Evolutionary conservation across 2,888 invertebrate genomes (phyloP).

Genomic region (Scrobipalpa costella): DNA sequence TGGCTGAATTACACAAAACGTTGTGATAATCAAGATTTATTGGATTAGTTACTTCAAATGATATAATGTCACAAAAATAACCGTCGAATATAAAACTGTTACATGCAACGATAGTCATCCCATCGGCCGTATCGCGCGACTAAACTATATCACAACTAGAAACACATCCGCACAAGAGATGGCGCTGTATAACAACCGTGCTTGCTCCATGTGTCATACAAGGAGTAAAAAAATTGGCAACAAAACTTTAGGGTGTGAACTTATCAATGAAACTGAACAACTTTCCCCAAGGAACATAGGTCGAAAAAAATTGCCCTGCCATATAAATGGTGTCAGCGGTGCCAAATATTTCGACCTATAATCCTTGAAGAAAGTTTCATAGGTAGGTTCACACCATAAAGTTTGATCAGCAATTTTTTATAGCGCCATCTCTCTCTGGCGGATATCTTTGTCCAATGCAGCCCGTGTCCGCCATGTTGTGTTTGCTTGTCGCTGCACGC

Average conservation of each 20-base stretch:
- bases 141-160: background rate
- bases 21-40: background rate
- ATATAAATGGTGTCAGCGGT: too few species aligned
- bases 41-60: constrained; percentile 1
- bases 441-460: background rate
- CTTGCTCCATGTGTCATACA: background rate
- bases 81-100: constrained; percentile 4
- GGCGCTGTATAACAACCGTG: background rate
- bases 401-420: too few species aligned
- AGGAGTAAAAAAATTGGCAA: too few species aligned
- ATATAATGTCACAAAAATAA: background rate
- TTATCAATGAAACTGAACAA: too few species aligned
- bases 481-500: constrained; percentile 20
- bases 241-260: too few species aligned
- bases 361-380: too few species aligned
- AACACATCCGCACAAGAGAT: background rate
- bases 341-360: too few species aligned
- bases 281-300: too few species aligned
- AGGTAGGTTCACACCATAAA: too few species aligned
- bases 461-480: constrained; percentile 10
- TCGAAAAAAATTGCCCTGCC: too few species aligned
- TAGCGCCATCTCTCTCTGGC: background rate
- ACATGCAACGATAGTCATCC: background rate
- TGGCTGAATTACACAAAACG: constrained; percentile 1
- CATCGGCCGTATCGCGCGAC: constrained; percentile 17